Conservation (phyloP, 2,888 invertebrate species). For the Eucera pruinosa region DNA sequence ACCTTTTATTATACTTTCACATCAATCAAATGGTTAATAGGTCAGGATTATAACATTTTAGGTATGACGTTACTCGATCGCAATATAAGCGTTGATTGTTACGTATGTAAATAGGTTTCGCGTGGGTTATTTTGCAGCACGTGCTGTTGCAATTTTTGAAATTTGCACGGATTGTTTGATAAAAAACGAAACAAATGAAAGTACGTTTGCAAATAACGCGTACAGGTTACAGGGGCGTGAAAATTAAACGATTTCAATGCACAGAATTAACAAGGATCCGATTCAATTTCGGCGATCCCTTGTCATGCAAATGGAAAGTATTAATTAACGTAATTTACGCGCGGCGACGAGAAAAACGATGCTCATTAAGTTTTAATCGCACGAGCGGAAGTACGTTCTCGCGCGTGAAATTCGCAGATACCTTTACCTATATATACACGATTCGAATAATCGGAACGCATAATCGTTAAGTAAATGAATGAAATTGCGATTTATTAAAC, state of each 20-base stretch:
- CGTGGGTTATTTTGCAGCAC: not conserved
- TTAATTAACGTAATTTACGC: slow-evolving; percentile 26
- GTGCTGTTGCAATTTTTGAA: no score
- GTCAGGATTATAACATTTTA: not conserved
- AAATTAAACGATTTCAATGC: slow-evolving; percentile 27
- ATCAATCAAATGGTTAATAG: no score
- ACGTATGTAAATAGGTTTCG: no score
- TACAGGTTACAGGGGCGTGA: slow-evolving; percentile 5
- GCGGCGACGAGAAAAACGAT: slow-evolving; percentile 13
- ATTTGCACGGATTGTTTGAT: not conserved
- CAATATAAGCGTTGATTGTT: no score
- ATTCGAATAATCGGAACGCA: slow-evolving; percentile 11
- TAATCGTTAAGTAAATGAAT: not conserved
- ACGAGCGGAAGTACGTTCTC: not conserved
- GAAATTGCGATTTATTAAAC: not conserved
- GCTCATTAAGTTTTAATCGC: slow-evolving; percentile 30
- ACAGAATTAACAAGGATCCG: slow-evolving; percentile 2
- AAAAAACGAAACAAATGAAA: not conserved
- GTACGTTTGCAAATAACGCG: not conserved
- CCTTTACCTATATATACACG: not conserved
- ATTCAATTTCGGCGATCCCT: slow-evolving; percentile 23
- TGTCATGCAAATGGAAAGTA: slow-evolving; percentile 30
- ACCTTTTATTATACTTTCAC: no score
- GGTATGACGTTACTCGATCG: no score
- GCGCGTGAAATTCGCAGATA: not conserved